These are phyloP conservation scores for Tipula confusa DNA, from an alignment of 2,888 invertebrate genomes.

Conservation along the genomic window DNA sequence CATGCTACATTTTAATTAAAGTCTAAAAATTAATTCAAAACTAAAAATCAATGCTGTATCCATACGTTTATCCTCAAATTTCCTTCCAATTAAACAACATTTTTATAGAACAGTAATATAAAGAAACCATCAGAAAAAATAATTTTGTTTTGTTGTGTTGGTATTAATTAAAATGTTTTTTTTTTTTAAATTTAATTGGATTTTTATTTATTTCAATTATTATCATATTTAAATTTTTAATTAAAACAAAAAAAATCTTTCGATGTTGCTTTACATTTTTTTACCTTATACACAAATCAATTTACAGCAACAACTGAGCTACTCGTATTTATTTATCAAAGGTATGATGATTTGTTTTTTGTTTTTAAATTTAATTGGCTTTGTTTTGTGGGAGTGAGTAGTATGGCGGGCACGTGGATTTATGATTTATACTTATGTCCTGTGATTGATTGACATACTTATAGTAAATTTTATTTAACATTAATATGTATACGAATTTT, in stretches of 20 bases:
- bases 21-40: too few relatives aligned
- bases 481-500: too few relatives aligned
- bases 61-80: neutral
- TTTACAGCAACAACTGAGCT: neutral
- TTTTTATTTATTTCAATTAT: conserved; percentile 1
- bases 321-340: too few relatives aligned
- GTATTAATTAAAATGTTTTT: neutral
- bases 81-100: neutral
- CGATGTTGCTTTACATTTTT: neutral
- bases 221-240: neutral
- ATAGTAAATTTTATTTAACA: too few relatives aligned
- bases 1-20: too few relatives aligned
- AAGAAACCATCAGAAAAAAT: neutral
- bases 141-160: neutral
- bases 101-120: neutral
- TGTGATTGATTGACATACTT: too few relatives aligned
- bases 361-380: neutral
- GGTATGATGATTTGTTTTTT: too few relatives aligned
- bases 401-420: neutral
- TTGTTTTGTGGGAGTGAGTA: neutral
- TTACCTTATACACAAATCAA: neutral
- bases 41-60: too few relatives aligned
- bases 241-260: neutral
- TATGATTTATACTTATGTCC: too few relatives aligned
- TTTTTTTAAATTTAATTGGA: neutral